These are phyloP conservation scores for Enteromius trimaculatus DNA, from an alignment of 2,797 vertebrate genomes.

Conservation along the genomic window DNA sequence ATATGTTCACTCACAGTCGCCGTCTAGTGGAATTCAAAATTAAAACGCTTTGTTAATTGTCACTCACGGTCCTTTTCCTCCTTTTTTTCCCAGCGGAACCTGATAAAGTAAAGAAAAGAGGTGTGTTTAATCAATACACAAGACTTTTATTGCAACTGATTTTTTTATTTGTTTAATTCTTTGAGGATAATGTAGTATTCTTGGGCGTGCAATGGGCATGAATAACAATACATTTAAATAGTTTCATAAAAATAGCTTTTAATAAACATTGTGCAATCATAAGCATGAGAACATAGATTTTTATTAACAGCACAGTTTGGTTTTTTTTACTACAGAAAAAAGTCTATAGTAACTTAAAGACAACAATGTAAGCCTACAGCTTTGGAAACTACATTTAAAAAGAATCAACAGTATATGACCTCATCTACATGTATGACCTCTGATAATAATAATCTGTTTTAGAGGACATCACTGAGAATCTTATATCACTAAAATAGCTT, in stretches of 20 bases:
- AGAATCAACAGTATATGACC: neutral
- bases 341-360: neutral
- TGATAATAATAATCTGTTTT: neutral
- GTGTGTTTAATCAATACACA: neutral
- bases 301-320: neutral
- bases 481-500: neutral
- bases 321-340: neutral
- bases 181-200: neutral
- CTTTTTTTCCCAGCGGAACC: slow-evolving; percentile 14
- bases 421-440: neutral
- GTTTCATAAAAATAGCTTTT: neutral
- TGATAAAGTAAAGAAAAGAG: slow-evolving; percentile 34
- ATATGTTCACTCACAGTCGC: neutral
- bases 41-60: neutral
- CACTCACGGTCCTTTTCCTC: neutral
- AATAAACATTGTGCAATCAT: neutral
- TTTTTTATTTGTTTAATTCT: neutral
- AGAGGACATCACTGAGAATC: neutral
- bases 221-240: neutral
- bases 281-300: neutral
- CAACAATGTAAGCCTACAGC: neutral
- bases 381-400: neutral
- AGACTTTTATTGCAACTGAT: neutral
- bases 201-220: neutral
- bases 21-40: neutral